Conservation (phyloP, 2,888 invertebrate species). For the Spodoptera exigua region DNA sequence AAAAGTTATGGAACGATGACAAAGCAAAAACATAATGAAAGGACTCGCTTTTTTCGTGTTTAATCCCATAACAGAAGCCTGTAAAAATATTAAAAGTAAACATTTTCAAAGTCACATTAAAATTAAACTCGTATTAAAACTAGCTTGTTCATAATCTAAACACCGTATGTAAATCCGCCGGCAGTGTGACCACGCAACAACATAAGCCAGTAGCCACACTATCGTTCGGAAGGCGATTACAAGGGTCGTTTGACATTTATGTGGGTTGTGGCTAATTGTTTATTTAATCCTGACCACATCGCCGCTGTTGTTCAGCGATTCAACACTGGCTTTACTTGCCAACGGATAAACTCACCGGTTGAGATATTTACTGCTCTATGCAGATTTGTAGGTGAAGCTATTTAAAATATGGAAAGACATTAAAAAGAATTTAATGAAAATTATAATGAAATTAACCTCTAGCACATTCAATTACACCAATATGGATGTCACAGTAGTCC, state of each 20-base stretch:
- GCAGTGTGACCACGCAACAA: slow-evolving; percentile 29
- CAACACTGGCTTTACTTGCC: slow-evolving; percentile 50
- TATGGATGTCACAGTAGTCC: too few species aligned
- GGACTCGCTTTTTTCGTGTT: too few species aligned
- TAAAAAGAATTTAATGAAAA: too few species aligned
- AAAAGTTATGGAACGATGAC: too few species aligned
- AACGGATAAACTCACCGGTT: slow-evolving; percentile 28
- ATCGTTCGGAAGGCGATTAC: slow-evolving; percentile 70
- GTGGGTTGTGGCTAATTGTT: slow-evolving; percentile 70
- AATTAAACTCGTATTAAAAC: too few species aligned
- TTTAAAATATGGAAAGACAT: background rate
- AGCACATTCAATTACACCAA: too few species aligned
- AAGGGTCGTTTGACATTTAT: slow-evolving; percentile 71
- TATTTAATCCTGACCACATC: slow-evolving; percentile 60
- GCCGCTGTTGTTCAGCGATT: slow-evolving; percentile 40
- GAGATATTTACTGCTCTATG: slow-evolving; percentile 38
- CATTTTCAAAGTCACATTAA: too few species aligned
- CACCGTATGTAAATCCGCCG: slow-evolving; percentile 34
- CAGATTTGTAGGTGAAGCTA: slow-evolving; percentile 23
- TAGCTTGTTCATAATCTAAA: background rate
- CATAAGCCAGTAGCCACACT: slow-evolving; percentile 63
- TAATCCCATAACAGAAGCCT: too few species aligned
- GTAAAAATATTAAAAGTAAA: background rate
- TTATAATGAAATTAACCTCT: too few species aligned
- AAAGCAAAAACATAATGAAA: too few species aligned